phyloP scores from a whole-genome alignment of 2,113 vertebrate species.

The Myotis yumanensis region DNA sequence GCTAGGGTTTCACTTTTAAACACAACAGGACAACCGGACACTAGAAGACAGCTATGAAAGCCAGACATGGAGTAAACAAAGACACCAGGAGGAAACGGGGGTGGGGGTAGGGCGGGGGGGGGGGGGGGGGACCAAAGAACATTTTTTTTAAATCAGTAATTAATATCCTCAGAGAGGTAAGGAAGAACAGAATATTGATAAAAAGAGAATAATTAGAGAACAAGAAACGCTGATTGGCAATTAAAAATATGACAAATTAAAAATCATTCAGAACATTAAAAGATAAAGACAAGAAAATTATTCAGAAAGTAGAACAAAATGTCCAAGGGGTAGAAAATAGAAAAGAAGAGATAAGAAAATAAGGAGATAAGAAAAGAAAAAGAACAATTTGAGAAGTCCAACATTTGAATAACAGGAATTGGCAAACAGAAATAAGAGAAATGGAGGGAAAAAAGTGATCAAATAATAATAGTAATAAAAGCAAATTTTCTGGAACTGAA shows the following conservation, averaged over 20 bases:
- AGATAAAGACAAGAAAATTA: background rate
- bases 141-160: background rate
- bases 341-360: background rate
- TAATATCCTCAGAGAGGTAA: background rate
- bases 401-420: background rate
- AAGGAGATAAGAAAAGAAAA: constrained; percentile 11
- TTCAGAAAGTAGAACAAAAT: constrained; percentile 23
- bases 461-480: background rate
- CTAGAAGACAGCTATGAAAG: background rate
- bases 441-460: background rate
- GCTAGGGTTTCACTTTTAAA: background rate
- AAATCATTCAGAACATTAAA: constrained; percentile 18
- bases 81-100: background rate
- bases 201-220: background rate
- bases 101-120: fast-evolving
- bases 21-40: background rate
- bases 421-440: background rate
- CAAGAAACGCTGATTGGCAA: background rate
- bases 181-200: background rate
- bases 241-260: constrained; percentile 50
- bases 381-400: background rate
- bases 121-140: background rate
- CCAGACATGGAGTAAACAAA: background rate
- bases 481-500: background rate
- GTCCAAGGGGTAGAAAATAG: background rate